Conservation (phyloP, 2,888 invertebrate species). For the Tyria jacobaeae region DNA sequence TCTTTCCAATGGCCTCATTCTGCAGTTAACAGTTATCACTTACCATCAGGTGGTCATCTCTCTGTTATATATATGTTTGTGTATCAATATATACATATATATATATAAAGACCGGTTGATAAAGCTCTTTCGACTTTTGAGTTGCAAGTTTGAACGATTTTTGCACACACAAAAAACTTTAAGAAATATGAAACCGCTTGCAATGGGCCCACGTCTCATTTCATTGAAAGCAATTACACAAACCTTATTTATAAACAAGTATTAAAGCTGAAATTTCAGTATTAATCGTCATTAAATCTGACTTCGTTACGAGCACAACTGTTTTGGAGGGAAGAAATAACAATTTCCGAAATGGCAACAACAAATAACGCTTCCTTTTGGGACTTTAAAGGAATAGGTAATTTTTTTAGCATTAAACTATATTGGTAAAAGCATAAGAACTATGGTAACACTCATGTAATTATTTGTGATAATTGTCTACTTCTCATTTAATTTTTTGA, state of each 20-base stretch:
- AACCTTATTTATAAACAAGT: slow-evolving; percentile 28
- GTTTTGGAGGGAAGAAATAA: slow-evolving; percentile 15
- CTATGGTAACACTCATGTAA: too few relatives aligned
- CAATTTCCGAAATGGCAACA: slow-evolving; percentile 39
- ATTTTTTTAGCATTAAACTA: slow-evolving; percentile 16
- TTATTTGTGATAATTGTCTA: too few relatives aligned
- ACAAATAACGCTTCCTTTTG: slow-evolving; percentile 41
- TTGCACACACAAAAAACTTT: too few relatives aligned
- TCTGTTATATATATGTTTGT: too few relatives aligned
- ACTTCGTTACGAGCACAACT: slow-evolving; percentile 3
- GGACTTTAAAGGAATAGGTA: slow-evolving; percentile 58
- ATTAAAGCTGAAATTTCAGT: slow-evolving; percentile 32
- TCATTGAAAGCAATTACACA: slow-evolving; percentile 41
- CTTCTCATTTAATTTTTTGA: too few relatives aligned
- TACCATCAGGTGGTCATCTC: too few relatives aligned
- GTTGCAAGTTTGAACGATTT: too few relatives aligned
- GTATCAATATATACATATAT: too few relatives aligned
- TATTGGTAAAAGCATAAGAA: neutral
- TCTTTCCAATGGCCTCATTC: too few relatives aligned
- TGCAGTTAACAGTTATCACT: too few relatives aligned
- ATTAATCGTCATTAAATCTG: slow-evolving; percentile 24
- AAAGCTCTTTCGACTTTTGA: too few relatives aligned
- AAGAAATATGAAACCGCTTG: slow-evolving; percentile 11
- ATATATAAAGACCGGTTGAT: too few relatives aligned
- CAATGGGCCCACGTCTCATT: slow-evolving; percentile 24